These are phyloP conservation scores for Leptinotarsa texana DNA, from an alignment of 1,140 invertebrate species.

Conservation along the genomic window DNA sequence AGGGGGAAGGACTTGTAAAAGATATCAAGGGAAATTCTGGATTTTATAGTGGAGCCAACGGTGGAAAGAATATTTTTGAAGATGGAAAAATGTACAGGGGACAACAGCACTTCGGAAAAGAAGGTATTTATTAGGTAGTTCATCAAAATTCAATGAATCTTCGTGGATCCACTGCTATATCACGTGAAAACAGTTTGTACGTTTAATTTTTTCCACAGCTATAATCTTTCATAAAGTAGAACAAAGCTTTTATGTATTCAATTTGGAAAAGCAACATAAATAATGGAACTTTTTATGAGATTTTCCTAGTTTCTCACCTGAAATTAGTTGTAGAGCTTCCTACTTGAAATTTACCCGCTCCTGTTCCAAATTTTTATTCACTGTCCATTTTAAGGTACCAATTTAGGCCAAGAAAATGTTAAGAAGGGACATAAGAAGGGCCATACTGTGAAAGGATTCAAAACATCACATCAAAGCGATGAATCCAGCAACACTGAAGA, in stretches of 20 bases:
- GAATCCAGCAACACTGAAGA: slow-evolving; percentile 66
- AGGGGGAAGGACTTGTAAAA: slow-evolving; percentile 54
- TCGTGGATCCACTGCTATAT: background rate
- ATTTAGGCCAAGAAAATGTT: slow-evolving; percentile 58
- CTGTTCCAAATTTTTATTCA: no score
- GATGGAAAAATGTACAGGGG: slow-evolving; percentile 62
- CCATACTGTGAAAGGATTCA: slow-evolving; percentile 65
- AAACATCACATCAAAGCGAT: slow-evolving; percentile 66
- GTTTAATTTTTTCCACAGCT: background rate
- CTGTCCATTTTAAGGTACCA: slow-evolving; percentile 44
- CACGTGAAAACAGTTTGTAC: background rate
- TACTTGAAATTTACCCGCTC: no score
- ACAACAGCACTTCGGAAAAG: slow-evolving; percentile 58
- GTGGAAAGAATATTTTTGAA: slow-evolving; percentile 59
- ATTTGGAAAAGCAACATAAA: no score
- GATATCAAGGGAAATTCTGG: slow-evolving; percentile 60
- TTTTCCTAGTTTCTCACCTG: no score
- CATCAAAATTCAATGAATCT: no score
- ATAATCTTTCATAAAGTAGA: no score
- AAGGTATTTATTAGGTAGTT: slow-evolving; percentile 51
- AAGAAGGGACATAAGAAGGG: slow-evolving; percentile 65
- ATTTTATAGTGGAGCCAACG: slow-evolving; percentile 60
- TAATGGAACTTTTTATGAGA: no score
- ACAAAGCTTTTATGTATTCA: no score
- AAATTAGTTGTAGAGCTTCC: no score